Conservation (phyloP, 2,797 vertebrate genomes). For the Coracias cyanogaster region DNA sequence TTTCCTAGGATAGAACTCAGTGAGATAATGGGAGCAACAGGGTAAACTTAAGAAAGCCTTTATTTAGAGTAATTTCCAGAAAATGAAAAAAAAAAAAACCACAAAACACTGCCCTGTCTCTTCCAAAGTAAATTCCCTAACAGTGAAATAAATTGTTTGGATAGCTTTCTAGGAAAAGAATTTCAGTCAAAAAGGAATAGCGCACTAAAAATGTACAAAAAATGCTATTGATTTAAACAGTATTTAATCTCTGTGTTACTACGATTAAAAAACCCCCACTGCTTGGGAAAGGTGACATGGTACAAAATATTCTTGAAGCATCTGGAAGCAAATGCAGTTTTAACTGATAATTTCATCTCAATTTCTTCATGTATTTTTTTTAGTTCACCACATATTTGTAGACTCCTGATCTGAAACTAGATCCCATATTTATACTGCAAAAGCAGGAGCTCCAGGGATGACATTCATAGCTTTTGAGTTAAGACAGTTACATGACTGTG, state of each 20-base stretch:
- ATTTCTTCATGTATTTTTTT: background rate
- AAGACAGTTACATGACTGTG: background rate
- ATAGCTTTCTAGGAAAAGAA: background rate
- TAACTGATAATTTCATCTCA: background rate
- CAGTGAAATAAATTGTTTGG: background rate
- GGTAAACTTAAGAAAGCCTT: background rate
- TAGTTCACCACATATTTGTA: background rate
- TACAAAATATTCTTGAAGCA: background rate
- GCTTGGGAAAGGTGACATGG: background rate
- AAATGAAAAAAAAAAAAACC: background rate
- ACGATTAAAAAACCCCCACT: background rate
- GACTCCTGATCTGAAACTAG: background rate
- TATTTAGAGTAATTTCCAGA: background rate
- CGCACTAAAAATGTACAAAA: background rate
- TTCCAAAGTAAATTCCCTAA: background rate
- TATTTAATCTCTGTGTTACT: background rate
- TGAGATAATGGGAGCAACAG: background rate
- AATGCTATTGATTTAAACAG: background rate
- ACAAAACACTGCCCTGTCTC: background rate
- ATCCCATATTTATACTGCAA: background rate
- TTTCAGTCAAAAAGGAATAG: background rate
- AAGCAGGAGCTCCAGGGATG: background rate
- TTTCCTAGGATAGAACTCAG: background rate
- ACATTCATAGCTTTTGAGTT: background rate
- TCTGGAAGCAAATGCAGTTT: background rate